phyloP scores from a whole-genome alignment of 2,888 invertebrate genomes.

The Ptychoptera contaminata region DNA sequence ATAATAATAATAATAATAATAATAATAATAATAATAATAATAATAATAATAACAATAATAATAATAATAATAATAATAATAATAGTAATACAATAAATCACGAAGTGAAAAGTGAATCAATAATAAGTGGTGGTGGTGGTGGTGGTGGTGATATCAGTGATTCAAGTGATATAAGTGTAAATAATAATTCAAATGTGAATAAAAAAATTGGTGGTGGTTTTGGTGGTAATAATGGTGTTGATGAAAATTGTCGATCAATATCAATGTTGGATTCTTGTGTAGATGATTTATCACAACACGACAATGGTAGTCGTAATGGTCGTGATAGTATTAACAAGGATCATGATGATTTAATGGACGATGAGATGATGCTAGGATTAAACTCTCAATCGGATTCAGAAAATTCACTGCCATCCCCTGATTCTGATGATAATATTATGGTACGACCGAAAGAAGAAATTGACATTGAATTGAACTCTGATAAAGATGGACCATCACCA shows the following conservation, averaged over 20 bases:
- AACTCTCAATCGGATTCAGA: constrained; percentile 26
- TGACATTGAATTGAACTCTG: constrained; percentile 44
- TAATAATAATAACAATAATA: constrained; percentile 27
- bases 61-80: constrained; percentile 21
- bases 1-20: constrained; percentile 19
- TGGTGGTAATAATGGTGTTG: constrained; percentile 17
- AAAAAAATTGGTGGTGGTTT: constrained; percentile 2
- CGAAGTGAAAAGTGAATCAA: constrained; percentile 21
- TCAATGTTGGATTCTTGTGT: constrained; percentile 20
- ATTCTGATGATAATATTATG: constrained; percentile 32
- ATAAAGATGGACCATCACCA: constrained; percentile 31
- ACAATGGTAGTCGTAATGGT: background rate
- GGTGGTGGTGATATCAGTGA: constrained; percentile 9
- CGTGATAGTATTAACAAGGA: constrained; percentile 17
- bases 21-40: constrained; percentile 40
- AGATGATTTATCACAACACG: constrained; percentile 16
- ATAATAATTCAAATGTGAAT: constrained; percentile 4
- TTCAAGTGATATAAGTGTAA: constrained; percentile 9
- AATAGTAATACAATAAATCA: constrained; percentile 10
- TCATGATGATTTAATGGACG: constrained; percentile 25
- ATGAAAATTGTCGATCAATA: constrained; percentile 16
- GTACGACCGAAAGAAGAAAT: constrained; percentile 50
- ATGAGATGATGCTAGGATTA: constrained; percentile 26
- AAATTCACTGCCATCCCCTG: constrained; percentile 40
- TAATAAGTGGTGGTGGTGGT: constrained; percentile 32